Percentiles rank a stretch among this genome's conserved stretches.
Evolutionary conservation across 1,140 invertebrate genomes (phyloP).

Genomic region (Helicoverpa armigera): DNA sequence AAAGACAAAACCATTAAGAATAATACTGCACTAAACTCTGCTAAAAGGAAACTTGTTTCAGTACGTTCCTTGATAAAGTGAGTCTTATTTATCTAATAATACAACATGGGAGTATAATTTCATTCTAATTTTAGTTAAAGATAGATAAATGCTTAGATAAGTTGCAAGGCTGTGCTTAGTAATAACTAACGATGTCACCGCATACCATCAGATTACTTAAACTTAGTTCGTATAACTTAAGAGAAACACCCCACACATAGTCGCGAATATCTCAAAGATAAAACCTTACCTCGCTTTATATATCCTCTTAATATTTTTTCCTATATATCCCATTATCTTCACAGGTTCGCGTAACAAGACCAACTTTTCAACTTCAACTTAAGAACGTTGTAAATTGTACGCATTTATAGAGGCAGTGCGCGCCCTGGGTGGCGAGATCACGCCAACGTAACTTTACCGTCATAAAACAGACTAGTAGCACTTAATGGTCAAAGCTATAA

Average conservation of each 20-base stretch:
- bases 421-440: slow-evolving; percentile 73
- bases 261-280: slow-evolving; percentile 31
- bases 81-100: too few relatives aligned
- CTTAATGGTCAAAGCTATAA: not conserved
- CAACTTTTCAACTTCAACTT: slow-evolving; percentile 78
- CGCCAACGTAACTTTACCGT: not conserved
- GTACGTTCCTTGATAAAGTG: too few relatives aligned
- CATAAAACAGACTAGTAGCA: not conserved
- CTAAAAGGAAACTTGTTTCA: too few relatives aligned
- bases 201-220: not conserved
- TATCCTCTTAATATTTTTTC: slow-evolving; percentile 42
- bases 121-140: too few relatives aligned
- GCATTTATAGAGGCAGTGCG: slow-evolving; percentile 74
- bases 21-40: too few relatives aligned
- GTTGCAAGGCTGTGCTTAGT: not conserved
- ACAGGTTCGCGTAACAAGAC: slow-evolving; percentile 54
- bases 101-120: too few relatives aligned
- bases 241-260: slow-evolving; percentile 24
- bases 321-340: slow-evolving; percentile 50
- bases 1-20: too few relatives aligned
- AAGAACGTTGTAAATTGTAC: slow-evolving; percentile 77
- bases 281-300: slow-evolving; percentile 38
- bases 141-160: too few relatives aligned
- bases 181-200: slow-evolving; percentile 16
- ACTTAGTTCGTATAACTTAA: too few relatives aligned